phyloP scores from a whole-genome alignment of 1,140 invertebrate genomes.

The Choristoneura fumiferana region DNA sequence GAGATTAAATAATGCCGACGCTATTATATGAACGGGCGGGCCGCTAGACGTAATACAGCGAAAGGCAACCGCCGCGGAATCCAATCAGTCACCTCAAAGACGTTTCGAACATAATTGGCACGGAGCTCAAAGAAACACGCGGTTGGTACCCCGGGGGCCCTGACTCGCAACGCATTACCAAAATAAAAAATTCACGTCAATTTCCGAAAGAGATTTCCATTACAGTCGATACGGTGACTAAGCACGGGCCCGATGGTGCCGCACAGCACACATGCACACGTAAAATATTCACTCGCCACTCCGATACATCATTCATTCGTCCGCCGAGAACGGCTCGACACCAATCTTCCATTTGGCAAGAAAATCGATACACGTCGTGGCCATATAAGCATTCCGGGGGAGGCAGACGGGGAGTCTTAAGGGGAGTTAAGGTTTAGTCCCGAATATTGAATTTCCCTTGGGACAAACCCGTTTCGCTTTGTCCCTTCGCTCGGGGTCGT shows the following conservation, averaged over 20 bases:
- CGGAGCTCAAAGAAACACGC: conserved; percentile 35
- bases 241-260: conserved; percentile 57
- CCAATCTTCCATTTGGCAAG: conserved; percentile 77
- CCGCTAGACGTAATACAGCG: not conserved
- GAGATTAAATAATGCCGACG: conserved; percentile 8
- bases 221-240: conserved; percentile 53
- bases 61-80: conserved; percentile 37
- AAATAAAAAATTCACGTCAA: conserved; percentile 66
- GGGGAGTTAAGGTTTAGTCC: conserved; percentile 78
- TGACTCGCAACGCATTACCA: conserved; percentile 55
- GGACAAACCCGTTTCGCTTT: conserved; percentile 78
- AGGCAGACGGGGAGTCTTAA: conserved; percentile 72
- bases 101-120: conserved; percentile 53
- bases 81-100: conserved; percentile 61
- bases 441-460: conserved; percentile 79
- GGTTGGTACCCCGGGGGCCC: conserved; percentile 24
- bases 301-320: conserved; percentile 76
- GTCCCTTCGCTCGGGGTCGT: conserved; percentile 73
- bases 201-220: conserved; percentile 57
- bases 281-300: conserved; percentile 72
- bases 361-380: conserved; percentile 77
- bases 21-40: conserved; percentile 8
- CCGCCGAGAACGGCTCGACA: conserved; percentile 72
- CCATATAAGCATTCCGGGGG: conserved; percentile 77
- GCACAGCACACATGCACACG: conserved; percentile 46